phyloP scores from a whole-genome alignment of 2,113 vertebrate genomes.

The Castor canadensis region DNA sequence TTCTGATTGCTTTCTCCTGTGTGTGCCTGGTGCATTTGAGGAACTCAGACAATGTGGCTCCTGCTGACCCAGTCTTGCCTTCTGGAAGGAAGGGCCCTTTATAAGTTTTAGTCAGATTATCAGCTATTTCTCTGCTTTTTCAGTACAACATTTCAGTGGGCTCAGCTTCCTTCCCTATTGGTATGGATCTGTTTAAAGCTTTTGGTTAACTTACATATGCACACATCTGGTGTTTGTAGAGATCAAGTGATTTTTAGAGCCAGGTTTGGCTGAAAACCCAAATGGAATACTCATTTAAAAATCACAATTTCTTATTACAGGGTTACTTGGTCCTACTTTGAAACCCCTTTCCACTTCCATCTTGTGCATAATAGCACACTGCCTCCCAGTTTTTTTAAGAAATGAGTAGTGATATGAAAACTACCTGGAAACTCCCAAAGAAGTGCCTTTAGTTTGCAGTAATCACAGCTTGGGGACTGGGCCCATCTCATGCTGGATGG shows the following conservation, averaged over 20 bases:
- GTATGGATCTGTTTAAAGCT: background rate
- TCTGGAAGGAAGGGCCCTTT: background rate
- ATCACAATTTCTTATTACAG: background rate
- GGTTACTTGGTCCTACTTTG: background rate
- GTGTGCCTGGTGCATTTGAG: rapidly evolving
- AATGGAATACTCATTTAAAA: background rate
- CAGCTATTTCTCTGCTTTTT: background rate
- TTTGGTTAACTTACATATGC: background rate
- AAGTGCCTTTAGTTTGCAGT: background rate
- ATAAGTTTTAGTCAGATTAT: background rate
- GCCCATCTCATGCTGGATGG: background rate
- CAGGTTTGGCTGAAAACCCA: background rate
- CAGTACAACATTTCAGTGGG: background rate
- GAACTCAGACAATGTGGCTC: background rate
- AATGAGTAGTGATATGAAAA: background rate
- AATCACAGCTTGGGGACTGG: background rate
- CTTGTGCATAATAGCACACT: background rate
- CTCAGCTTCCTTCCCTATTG: background rate
- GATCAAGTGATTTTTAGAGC: background rate
- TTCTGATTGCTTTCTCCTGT: background rate
- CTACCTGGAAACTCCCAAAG: background rate
- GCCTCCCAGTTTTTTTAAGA: background rate
- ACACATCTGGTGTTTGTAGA: background rate
- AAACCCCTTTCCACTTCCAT: background rate
- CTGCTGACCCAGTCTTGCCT: background rate